phyloP scores from a whole-genome alignment of 2,113 vertebrate species.

The Gavia stellata region DNA sequence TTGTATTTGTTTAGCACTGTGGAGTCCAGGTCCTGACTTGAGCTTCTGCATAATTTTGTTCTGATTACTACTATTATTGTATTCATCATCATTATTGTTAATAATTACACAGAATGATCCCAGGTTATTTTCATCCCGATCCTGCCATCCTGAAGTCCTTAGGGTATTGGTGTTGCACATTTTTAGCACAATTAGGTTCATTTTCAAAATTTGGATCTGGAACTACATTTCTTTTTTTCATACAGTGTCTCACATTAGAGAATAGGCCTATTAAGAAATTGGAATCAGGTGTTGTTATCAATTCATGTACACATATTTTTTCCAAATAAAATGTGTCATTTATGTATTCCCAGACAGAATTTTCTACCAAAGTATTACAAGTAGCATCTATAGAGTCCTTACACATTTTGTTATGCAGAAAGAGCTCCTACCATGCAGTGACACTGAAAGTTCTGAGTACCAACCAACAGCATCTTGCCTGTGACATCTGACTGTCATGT shows the following conservation, averaged over 20 bases:
- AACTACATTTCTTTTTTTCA: background rate
- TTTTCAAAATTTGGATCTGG: background rate
- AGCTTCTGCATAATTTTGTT: background rate
- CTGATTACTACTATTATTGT: background rate
- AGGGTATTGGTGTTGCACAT: background rate
- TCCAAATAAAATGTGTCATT: background rate
- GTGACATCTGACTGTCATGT: conserved; percentile 34
- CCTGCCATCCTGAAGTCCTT: background rate
- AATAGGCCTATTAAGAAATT: background rate
- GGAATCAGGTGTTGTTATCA: background rate
- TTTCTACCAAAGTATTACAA: background rate
- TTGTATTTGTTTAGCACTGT: background rate
- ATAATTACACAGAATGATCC: background rate
- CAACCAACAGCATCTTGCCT: background rate
- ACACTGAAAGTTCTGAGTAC: background rate
- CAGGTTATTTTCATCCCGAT: background rate
- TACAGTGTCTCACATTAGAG: background rate
- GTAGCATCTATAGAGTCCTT: background rate
- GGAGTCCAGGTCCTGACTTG: background rate
- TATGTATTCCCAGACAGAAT: background rate
- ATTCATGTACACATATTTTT: background rate
- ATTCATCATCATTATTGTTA: background rate
- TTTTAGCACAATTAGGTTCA: background rate
- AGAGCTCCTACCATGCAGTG: background rate
- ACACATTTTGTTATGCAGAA: background rate